These are phyloP conservation scores for Rhopilema esculentum DNA, from an alignment of 30 jellyfish, hydroid and myxozoan species.

Conservation along the genomic window DNA sequence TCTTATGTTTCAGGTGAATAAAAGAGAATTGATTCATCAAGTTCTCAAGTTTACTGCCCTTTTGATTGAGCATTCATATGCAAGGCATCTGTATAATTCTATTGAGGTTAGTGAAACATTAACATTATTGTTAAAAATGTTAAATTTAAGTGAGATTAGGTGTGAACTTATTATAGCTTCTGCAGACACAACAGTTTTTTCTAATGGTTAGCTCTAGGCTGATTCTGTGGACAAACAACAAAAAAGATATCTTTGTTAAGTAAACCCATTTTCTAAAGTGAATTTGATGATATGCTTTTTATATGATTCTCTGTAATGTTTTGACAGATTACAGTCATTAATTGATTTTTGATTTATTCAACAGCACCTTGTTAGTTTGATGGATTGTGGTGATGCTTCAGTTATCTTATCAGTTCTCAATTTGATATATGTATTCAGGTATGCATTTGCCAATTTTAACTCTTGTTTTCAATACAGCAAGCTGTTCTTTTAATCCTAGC, in stretches of 20 bases:
- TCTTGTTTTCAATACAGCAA: not conserved
- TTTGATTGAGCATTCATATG: slow-evolving; percentile 97
- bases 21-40: slow-evolving; percentile 80
- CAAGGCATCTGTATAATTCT: slow-evolving; percentile 97
- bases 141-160: too few species aligned
- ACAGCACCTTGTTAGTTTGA: slow-evolving; percentile 88
- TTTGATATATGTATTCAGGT: slow-evolving; percentile 96
- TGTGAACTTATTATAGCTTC: too few species aligned
- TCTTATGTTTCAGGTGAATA: slow-evolving; percentile 70
- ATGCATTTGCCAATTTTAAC: not conserved
- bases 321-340: not conserved
- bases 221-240: too few species aligned
- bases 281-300: too few species aligned
- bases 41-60: slow-evolving; percentile 93
- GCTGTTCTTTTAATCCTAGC: too few species aligned
- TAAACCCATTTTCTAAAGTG: too few species aligned
- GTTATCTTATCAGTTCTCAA: slow-evolving; percentile 87
- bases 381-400: slow-evolving; percentile 97
- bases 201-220: too few species aligned
- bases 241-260: too few species aligned
- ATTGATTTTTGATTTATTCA: not conserved
- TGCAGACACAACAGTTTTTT: too few species aligned
- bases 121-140: too few species aligned
- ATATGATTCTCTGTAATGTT: not conserved
- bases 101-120: slow-evolving; percentile 77